Conservation (phyloP, 37 sponge, comb jelly and placozoan genomes). For the Spongia lamella region DNA sequence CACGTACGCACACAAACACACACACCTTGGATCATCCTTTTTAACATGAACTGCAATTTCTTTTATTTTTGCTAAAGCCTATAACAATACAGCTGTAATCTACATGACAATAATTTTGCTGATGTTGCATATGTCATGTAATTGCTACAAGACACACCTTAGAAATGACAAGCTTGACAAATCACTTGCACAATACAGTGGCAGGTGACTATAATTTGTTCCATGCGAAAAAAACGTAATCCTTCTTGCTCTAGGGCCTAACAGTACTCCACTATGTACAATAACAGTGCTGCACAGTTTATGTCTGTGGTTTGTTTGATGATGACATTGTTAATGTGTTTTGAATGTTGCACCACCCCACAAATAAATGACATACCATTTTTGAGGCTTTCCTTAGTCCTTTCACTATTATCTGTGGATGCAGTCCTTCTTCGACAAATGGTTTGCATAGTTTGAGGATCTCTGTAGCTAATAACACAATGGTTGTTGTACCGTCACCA, state of each 20-base stretch:
- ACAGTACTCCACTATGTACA: too few relatives aligned
- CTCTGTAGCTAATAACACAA: constrained; percentile 94
- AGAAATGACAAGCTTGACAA: too few relatives aligned
- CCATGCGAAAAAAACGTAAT: too few relatives aligned
- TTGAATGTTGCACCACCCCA: too few relatives aligned
- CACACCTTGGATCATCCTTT: constrained; percentile 83
- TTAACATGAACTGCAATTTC: constrained; percentile 90
- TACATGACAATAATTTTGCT: background rate
- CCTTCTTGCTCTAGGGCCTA: too few relatives aligned
- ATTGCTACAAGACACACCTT: too few relatives aligned
- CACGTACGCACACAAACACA: background rate
- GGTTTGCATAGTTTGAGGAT: constrained; percentile 93
- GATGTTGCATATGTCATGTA: too few relatives aligned
- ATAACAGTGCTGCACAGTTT: too few relatives aligned
- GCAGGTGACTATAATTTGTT: too few relatives aligned
- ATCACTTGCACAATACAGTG: too few relatives aligned
- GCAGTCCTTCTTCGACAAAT: constrained; percentile 96
- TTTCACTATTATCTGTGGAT: constrained; percentile 91
- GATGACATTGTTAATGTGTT: too few relatives aligned
- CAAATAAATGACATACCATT: constrained; percentile 50
- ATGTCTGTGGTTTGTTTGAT: too few relatives aligned
- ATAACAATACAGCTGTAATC: background rate
- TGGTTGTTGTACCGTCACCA: constrained; percentile 98
- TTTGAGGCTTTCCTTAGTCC: constrained; percentile 85
- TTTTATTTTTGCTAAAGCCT: constrained; percentile 69